Evolutionary conservation across 2,113 vertebrate species (phyloP), one percentile per base, ranked within the genome.

Genomic region (Callaeas wilsoni): DNA sequence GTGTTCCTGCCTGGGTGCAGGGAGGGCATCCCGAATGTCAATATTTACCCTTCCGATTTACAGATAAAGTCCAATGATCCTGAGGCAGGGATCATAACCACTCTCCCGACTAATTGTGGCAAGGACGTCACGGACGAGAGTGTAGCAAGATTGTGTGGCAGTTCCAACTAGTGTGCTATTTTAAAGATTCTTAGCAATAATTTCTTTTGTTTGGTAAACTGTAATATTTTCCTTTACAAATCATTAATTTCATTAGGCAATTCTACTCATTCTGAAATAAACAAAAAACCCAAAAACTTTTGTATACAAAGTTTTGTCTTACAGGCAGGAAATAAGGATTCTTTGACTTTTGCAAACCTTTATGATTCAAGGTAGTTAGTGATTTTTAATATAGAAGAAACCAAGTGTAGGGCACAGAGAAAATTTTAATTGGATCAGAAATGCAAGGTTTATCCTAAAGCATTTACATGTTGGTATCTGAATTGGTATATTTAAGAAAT

Each of bases 221-320:
- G 1, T 53, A 52, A 67, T 6, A 6, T 39, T 87, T 95, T 89
- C 33, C 52, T 88, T 20, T 67, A 57, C 12, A 53, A 49, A 53
- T 57, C 13, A 22, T 84, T 49, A 46, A n/a, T 84, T 88, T 84
- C n/a, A 42, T 78, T 84, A 76, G 23, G 47, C 22, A 84, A 16
- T 84, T 85, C 83, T 60, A 20, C 33, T 93, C 23, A 18, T 53
- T 78, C 69, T 89, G 16, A 81, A 68, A 76, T 41, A 68, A 80
- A 65, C 4, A 55, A 49, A 64, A 65, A 50, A 4, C 0, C 10
- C 2, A 29, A 65, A 49, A 16, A 0, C 0, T 4, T 32, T 18
- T 91, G 8, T 91, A 35, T 70, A 16, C 5, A 60, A 77, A 70
- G 70, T 41, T 64, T 16, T 87, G 27, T 65, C 44, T 80, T 49